Conservation (phyloP, 2,797 vertebrate species). For the Esox lucius region DNA sequence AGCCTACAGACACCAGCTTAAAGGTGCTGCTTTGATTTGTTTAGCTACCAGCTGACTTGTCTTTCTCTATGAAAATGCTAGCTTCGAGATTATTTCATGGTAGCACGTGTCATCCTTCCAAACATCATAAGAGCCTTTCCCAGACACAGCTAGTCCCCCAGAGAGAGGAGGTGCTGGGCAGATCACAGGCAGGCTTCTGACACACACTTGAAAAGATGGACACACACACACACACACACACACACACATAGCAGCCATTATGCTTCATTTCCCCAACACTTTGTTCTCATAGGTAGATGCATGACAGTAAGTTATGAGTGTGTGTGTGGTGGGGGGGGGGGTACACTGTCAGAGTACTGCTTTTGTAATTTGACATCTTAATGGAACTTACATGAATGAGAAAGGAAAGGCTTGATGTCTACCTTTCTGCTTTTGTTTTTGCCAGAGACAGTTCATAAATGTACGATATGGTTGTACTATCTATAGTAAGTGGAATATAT, state of each 20-base stretch:
- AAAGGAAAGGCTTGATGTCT: background rate
- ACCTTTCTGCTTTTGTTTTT: background rate
- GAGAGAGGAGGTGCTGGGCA: slow-evolving; percentile 30
- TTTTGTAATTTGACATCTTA: background rate
- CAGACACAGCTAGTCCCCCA: slow-evolving; percentile 58
- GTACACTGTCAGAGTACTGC: background rate
- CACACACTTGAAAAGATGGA: slow-evolving; percentile 12
- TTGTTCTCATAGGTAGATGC: background rate
- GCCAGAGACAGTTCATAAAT: background rate
- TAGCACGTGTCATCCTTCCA: slow-evolving; percentile 42
- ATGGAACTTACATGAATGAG: background rate
- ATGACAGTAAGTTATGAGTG: background rate
- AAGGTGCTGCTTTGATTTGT: background rate
- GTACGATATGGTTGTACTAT: background rate
- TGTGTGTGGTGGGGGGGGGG: background rate
- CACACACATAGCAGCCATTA: slow-evolving; percentile 46
- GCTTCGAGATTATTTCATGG: slow-evolving; percentile 57
- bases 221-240: slow-evolving; percentile 31
- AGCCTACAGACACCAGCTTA: background rate
- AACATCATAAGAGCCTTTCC: slow-evolving; percentile 51
- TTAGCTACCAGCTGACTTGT: background rate
- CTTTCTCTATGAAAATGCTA: slow-evolving; percentile 47
- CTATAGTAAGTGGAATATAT: background rate
- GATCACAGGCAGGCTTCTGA: slow-evolving; percentile 10
- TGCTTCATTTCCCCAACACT: background rate